Conservation (phyloP, 2,888 invertebrate species). For the Oscheius myriophilus region DNA sequence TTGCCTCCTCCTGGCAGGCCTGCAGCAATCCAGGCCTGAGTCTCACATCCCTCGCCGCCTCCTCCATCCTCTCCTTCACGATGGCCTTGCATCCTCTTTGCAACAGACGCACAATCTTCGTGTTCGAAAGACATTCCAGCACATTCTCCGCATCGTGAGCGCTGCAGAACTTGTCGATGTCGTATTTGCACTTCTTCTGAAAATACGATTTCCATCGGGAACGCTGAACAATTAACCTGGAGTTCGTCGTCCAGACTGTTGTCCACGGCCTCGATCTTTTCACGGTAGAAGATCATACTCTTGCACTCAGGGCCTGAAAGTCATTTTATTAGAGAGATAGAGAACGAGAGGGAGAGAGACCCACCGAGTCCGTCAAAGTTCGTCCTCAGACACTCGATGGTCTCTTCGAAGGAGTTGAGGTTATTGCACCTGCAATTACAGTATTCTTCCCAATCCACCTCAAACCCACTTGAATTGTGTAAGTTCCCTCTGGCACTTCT, state of each 20-base stretch:
- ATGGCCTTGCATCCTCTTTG: constrained; percentile 59
- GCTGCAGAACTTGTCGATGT: constrained; percentile 71
- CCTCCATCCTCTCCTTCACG: constrained; percentile 64
- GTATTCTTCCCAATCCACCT: background rate
- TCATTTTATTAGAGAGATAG: background rate
- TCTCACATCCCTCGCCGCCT: constrained; percentile 79
- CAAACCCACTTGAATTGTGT: constrained; percentile 17
- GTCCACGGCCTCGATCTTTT: constrained; percentile 72
- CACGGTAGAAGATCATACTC: constrained; percentile 72
- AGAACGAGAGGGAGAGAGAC: background rate
- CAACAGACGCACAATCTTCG: constrained; percentile 65
- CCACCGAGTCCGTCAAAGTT: constrained; percentile 60
- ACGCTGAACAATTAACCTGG: constrained; percentile 44
- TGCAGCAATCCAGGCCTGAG: constrained; percentile 86
- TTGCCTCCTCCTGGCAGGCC: constrained; percentile 79
- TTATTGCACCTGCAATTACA: constrained; percentile 43
- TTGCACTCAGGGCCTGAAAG: constrained; percentile 71
- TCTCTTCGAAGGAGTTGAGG: constrained; percentile 53
- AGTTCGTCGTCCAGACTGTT: constrained; percentile 69
- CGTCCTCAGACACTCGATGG: constrained; percentile 72
- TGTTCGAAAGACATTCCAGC: constrained; percentile 65
- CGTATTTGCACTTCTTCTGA: constrained; percentile 79
- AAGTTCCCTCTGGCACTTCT: constrained; percentile 65
- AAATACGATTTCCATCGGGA: constrained; percentile 20
- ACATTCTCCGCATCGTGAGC: constrained; percentile 58